Conservation (phyloP, 1,140 invertebrate species). For the Drosophila littoralis region DNA sequence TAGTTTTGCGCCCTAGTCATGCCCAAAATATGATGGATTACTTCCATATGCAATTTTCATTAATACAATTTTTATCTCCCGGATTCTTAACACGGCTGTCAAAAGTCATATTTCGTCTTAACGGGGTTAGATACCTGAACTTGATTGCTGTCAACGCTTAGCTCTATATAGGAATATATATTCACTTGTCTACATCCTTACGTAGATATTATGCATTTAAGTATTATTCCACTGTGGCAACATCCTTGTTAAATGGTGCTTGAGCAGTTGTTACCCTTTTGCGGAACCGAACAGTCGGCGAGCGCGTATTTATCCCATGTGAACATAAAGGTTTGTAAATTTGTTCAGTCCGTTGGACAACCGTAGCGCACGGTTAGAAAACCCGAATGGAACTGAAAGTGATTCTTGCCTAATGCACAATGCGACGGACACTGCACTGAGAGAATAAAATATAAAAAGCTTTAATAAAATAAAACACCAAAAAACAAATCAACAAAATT, state of each 20-base stretch:
- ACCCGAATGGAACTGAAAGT: slow-evolving; percentile 56
- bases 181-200: too few species aligned
- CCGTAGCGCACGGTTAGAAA: slow-evolving; percentile 55
- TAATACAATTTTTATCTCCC: slow-evolving; percentile 58
- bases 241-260: background rate
- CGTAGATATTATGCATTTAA: too few species aligned
- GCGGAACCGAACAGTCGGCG: too few species aligned
- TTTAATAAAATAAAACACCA: slow-evolving; percentile 64
- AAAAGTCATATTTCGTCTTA: background rate
- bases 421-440: slow-evolving; percentile 27
- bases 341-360: slow-evolving; percentile 7
- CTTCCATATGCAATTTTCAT: slow-evolving; percentile 83
- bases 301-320: background rate
- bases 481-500: slow-evolving; percentile 34
- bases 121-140: too few species aligned
- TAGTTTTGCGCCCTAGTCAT: slow-evolving; percentile 53
- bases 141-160: too few species aligned
- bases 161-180: too few species aligned
- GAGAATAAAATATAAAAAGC: slow-evolving; percentile 58
- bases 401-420: slow-evolving; percentile 36
- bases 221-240: background rate
- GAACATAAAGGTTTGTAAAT: background rate
- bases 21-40: slow-evolving; percentile 79
- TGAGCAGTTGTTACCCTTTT: background rate
- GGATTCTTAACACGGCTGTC: slow-evolving; percentile 55